Evolutionary conservation across 2,888 invertebrate species (phyloP), one percentile per base, ranked within the genome.

Genomic region (Proisotoma minuta): DNA sequence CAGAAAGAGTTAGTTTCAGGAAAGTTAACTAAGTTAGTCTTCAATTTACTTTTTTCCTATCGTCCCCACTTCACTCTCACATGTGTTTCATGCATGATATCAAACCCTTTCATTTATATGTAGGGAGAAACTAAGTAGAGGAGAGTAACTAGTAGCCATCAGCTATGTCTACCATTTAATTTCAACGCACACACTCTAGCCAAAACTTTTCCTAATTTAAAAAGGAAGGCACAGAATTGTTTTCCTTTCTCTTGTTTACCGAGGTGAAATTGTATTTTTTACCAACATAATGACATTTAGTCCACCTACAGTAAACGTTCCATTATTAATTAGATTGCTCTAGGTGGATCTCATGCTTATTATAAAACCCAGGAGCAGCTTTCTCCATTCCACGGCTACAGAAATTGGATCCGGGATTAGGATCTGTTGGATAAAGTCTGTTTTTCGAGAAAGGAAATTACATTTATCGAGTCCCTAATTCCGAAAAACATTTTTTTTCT

Each of bases 321-420:
- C 59, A 66, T 66, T 66, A 66, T 66, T 66, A 66, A 66, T 66
- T 66, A 66, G 62, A 66, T 66, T 62, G 65, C 65, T 65, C 50
- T 34, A 56, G 65, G 65, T 59, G 57, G 63, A 22, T 5, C 18
- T 29, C 22, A 29, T 54, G 18, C 53, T 54, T 54, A 54, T 54
- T 54, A 54, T 15, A 39, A 27, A 43, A 43, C 43, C 20, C 34
- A 24, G 50, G 12, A 56, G 56, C 20, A 47, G 56, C 18, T n/a
- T n/a, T 43, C 18, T 43, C 20, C 20, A 43, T 34, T 10, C 15
- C 15, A 10, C 34, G 34, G 15, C 34, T 34, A 8, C 4, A 43
- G 43, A 43, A 43, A 43, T 43, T 43, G 43, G 43, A 43, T 12
- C 4, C 20, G 27, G 28, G 15, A 29, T 29, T 53, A 29, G 20